Conservation (phyloP, 1,140 invertebrate genomes). For the Ostrea denselamellosa region DNA sequence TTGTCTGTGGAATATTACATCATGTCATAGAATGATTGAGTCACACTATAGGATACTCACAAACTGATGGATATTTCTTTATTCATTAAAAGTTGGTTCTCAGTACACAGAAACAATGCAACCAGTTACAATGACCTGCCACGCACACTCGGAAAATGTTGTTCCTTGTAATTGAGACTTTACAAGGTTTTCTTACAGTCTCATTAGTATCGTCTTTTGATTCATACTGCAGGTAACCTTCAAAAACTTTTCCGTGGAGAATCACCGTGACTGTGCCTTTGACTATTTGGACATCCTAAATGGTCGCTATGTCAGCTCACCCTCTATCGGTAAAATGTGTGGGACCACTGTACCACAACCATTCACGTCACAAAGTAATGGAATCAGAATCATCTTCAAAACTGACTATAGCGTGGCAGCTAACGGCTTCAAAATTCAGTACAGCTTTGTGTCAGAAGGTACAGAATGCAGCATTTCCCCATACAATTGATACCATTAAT, state of each 20-base stretch:
- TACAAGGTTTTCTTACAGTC: no score
- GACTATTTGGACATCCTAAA: constrained; percentile 94
- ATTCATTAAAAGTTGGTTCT: no score
- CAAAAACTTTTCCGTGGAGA: constrained; percentile 96
- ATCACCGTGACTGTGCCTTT: constrained; percentile 95
- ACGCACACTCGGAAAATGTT: no score
- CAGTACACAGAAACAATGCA: no score
- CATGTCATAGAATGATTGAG: no score
- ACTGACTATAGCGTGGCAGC: constrained; percentile 91
- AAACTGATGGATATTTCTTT: no score
- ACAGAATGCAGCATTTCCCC: background rate
- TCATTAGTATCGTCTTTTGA: no score
- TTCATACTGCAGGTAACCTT: constrained; percentile 90
- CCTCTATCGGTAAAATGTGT: constrained; percentile 86
- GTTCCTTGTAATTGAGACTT: no score
- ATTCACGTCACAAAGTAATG: constrained; percentile 93
- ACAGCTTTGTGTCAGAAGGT: constrained; percentile 71
- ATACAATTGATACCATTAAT: background rate
- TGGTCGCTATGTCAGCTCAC: constrained; percentile 83
- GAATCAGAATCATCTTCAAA: constrained; percentile 89
- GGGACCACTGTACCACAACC: constrained; percentile 86
- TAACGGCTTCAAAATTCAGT: constrained; percentile 78
- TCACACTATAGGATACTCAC: no score
- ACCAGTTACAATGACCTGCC: no score
- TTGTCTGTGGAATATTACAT: no score